phyloP scores from a whole-genome alignment of 2,888 invertebrate genomes.

The Mesochorus sp. region DNA sequence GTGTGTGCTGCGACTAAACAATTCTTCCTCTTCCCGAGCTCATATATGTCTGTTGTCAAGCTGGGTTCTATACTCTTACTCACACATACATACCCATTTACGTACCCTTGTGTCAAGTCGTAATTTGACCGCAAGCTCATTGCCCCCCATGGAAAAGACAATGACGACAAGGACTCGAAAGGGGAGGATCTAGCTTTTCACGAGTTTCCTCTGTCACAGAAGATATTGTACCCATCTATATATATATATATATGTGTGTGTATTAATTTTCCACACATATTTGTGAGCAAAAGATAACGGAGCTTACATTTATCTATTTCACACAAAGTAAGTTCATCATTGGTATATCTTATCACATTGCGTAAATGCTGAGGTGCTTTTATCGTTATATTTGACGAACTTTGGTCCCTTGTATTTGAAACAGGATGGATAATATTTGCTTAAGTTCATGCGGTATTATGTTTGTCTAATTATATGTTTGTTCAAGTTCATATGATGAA shows the following conservation, averaged over 20 bases:
- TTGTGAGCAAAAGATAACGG: not conserved
- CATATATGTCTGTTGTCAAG: not conserved
- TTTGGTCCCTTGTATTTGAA: too few species aligned
- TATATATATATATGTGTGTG: not conserved
- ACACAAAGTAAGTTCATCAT: too few species aligned
- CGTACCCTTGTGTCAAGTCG: not conserved
- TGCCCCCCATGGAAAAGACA: constrained; percentile 9
- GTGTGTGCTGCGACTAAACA: constrained; percentile 30
- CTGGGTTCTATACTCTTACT: not conserved
- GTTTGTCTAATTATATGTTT: too few species aligned
- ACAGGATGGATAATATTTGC: too few species aligned
- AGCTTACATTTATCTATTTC: not conserved
- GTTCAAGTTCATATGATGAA: too few species aligned
- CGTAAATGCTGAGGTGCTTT: too few species aligned
- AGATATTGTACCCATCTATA: not conserved
- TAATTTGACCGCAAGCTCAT: constrained; percentile 49
- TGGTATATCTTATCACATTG: too few species aligned
- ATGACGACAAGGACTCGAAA: not conserved
- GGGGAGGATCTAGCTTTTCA: constrained; percentile 5
- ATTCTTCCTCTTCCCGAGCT: not conserved
- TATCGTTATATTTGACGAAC: too few species aligned
- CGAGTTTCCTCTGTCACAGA: not conserved
- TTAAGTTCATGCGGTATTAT: too few species aligned
- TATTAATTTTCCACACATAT: too few species aligned
- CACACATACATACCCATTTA: not conserved